Percentiles rank a stretch among this genome's conserved stretches.
Evolutionary conservation across 2,888 invertebrate species (phyloP).

Genomic region (Hypercompe scribonia): DNA sequence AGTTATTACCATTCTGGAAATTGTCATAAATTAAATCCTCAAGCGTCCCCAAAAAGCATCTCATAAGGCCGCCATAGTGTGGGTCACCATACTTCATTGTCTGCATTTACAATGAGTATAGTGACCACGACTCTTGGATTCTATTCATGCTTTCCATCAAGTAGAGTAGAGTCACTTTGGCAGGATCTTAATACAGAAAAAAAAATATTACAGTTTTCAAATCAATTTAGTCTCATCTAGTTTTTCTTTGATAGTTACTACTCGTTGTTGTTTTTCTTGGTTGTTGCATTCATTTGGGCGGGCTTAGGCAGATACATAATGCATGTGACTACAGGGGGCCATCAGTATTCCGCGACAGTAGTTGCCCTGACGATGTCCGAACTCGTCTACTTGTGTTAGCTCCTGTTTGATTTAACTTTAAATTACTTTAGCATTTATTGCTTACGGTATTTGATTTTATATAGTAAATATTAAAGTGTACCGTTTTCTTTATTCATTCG

Average conservation of each 20-base stretch:
- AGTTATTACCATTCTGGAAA: too few relatives aligned
- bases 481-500: too few relatives aligned
- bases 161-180: too few relatives aligned
- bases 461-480: not conserved
- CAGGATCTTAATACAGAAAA: too few relatives aligned
- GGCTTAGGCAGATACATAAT: conserved; percentile 84
- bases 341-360: conserved; percentile 77
- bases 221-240: conserved; percentile 17
- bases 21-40: too few relatives aligned
- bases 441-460: conserved; percentile 6
- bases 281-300: conserved; percentile 81
- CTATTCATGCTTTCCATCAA: too few relatives aligned
- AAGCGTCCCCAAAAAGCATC: too few relatives aligned
- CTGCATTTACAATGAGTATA: too few relatives aligned
- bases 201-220: not conserved
- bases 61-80: too few relatives aligned
- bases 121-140: too few relatives aligned
- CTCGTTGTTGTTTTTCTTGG: conserved; percentile 75
- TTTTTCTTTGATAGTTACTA: conserved; percentile 28
- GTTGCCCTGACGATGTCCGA: conserved; percentile 58
- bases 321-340: conserved; percentile 77
- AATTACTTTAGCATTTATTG: conserved; percentile 50
- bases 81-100: too few relatives aligned
- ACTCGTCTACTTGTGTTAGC: conserved; percentile 50
- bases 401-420: conserved; percentile 53